These are phyloP conservation scores for Drosophila leonis DNA, from an alignment of 2,888 invertebrate species.

Conservation along the genomic window DNA sequence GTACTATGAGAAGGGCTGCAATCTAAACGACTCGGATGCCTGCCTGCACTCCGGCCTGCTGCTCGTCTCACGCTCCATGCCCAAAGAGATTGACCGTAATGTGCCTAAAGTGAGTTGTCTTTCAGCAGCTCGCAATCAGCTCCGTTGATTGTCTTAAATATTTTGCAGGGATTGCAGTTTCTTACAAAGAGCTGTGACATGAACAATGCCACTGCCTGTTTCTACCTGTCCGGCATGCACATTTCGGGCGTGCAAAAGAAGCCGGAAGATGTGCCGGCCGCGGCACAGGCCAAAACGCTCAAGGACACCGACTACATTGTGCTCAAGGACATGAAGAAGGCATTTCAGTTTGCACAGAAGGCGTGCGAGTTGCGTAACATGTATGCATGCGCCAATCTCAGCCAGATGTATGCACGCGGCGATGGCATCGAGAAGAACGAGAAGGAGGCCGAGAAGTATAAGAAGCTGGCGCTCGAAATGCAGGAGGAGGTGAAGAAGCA, in stretches of 20 bases:
- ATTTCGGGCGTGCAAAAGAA: slow-evolving; percentile 90
- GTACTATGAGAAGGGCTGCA: slow-evolving; percentile 93
- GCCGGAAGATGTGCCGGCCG: slow-evolving; percentile 76
- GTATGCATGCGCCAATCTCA: slow-evolving; percentile 95
- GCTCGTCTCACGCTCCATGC: slow-evolving; percentile 87
- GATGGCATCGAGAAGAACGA: slow-evolving; percentile 92
- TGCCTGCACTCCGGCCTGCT: slow-evolving; percentile 92
- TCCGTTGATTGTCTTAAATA: too few relatives aligned
- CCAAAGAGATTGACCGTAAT: slow-evolving; percentile 87
- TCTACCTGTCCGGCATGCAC: slow-evolving; percentile 92
- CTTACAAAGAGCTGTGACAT: slow-evolving; percentile 88
- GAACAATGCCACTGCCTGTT: slow-evolving; percentile 90
- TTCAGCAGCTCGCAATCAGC: too few relatives aligned
- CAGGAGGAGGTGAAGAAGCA: slow-evolving; percentile 89
- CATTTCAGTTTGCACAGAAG: slow-evolving; percentile 91
- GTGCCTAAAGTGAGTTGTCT: slow-evolving; percentile 87
- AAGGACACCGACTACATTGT: slow-evolving; percentile 86
- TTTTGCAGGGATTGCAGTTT: slow-evolving; percentile 87
- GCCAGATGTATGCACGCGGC: slow-evolving; percentile 94
- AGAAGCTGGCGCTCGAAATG: slow-evolving; percentile 89
- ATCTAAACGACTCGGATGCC: slow-evolving; percentile 89
- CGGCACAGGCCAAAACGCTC: slow-evolving; percentile 3
- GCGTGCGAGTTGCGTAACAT: slow-evolving; percentile 94
- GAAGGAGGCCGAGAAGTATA: slow-evolving; percentile 90
- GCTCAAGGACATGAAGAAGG: slow-evolving; percentile 90